Conservation (phyloP, 2,797 vertebrate genomes). For the Pipistrellus pipistrellus region DNA sequence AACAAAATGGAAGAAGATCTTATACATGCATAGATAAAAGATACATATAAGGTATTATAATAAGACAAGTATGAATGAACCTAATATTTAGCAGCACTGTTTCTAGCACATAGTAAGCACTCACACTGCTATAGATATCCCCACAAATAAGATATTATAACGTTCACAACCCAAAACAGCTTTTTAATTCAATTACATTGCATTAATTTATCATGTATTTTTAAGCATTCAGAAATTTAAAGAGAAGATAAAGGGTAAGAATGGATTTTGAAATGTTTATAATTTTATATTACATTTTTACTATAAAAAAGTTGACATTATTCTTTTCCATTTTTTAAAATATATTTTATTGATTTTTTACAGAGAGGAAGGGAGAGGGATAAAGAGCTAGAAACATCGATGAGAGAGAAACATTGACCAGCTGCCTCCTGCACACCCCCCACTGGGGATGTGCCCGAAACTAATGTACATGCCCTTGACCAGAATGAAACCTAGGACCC, state of each 20-base stretch:
- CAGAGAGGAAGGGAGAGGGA: no score
- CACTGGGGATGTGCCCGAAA: no score
- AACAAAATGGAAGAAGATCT: constrained; percentile 9
- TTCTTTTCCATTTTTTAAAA: constrained; percentile 54
- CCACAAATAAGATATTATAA: constrained; percentile 20
- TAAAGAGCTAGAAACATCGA: no score
- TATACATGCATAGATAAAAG: not conserved
- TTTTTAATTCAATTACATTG: constrained; percentile 45
- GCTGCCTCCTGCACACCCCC: no score
- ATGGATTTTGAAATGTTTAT: constrained; percentile 1
- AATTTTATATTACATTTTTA: constrained; percentile 25
- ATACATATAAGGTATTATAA: not conserved
- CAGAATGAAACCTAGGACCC: no score
- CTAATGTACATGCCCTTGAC: no score
- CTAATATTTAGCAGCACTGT: constrained; percentile 23
- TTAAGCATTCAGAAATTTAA: constrained; percentile 35
- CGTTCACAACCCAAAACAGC: not conserved
- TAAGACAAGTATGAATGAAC: constrained; percentile 12
- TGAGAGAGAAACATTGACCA: no score
- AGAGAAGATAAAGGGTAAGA: constrained; percentile 34
- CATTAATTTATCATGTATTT: constrained; percentile 23
- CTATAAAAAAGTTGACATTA: constrained; percentile 28
- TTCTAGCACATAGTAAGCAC: not conserved
- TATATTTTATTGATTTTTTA: no score
- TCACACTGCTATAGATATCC: not conserved